Evolutionary conservation across 92 coral and sea anemone species (phyloP), one percentile per base, ranked within the genome.

Genomic region (Zoanthus solanderi): DNA sequence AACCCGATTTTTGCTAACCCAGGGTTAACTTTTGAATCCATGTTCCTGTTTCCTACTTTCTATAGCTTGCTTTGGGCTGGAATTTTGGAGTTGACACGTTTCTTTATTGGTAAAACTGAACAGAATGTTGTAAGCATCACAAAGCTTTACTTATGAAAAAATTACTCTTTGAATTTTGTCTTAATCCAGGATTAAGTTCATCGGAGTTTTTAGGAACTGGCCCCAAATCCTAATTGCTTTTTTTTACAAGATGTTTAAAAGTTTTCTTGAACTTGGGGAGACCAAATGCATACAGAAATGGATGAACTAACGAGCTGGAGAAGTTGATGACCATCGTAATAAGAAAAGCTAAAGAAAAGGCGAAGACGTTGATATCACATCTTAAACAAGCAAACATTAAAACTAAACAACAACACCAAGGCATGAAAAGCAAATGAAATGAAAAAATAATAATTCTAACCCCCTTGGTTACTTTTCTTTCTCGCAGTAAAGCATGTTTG

Each of bases 261-360:
- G 82, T 77, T 30, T 77, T 54, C 82, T 31, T 56, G 47, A 52
- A 77, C 34, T 50, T 77, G 18, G 82, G 82, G 53, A 77, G 82
- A 30, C 48, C 46, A 34, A 8, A 77, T 9, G 82, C 82, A 31
- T 77, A 77, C 47, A 77, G 53, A 7, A 77, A 77, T 9, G 82
- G 82, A 54, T 77, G 82, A 29, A 77, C 14, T 7, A 77, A 44
- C 7, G 80, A 52, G 28, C 68, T 77, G 1, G 67, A 0, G 67
- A 77, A 23, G 15, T 31, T 13, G 34, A 9, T 52, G 18, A 77
- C 23, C 9, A 12, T 11, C 9, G 82, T 47, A 6, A 53, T 4
- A 54, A 12, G 3, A 12, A 77, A 77, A 9, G 18, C 29, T 0
- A 52, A 29, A 53, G 29, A 12, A 73, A 73, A 73, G 10, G 78